A percentile compares a stretch with the other conserved stretches of the same genome.
These are phyloP conservation scores for Tenthredo amoena DNA, from an alignment of 2,888 invertebrate species.

Conservation along the genomic window DNA sequence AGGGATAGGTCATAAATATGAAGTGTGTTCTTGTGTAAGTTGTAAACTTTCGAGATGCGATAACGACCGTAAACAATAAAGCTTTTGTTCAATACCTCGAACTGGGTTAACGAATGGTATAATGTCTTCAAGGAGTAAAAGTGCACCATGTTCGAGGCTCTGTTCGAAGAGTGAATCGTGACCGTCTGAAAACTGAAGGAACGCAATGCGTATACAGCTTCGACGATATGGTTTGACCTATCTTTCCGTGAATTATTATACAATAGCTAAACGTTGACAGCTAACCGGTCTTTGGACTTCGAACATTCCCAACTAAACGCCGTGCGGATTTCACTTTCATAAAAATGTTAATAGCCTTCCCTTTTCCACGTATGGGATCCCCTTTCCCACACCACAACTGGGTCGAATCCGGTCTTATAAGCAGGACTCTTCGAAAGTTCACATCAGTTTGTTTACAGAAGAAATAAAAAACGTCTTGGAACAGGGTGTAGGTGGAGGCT, in stretches of 20 bases:
- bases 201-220: not conserved
- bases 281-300: not conserved
- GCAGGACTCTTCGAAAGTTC: not conserved
- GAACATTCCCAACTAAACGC: not conserved
- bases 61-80: not conserved
- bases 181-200: not conserved
- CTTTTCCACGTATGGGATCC: not conserved
- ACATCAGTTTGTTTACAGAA: not conserved
- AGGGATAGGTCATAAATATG: not conserved
- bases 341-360: conserved; percentile 17
- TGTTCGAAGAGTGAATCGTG: conserved; percentile 8
- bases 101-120: not conserved
- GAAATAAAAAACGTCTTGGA: not conserved
- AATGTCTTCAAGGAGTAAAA: not conserved
- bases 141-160: not conserved
- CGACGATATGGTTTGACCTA: conserved; percentile 5
- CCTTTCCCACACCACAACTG: not conserved
- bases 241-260: not conserved
- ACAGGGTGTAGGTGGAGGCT: not conserved
- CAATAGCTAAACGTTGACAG: not conserved
- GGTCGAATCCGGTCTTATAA: conserved; percentile 12
- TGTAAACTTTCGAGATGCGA: not conserved
- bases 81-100: not conserved
- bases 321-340: conserved; percentile 10
- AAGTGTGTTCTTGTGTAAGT: not conserved